phyloP scores from a whole-genome alignment of 2,113 vertebrate genomes.

The Caloenas nicobarica region DNA sequence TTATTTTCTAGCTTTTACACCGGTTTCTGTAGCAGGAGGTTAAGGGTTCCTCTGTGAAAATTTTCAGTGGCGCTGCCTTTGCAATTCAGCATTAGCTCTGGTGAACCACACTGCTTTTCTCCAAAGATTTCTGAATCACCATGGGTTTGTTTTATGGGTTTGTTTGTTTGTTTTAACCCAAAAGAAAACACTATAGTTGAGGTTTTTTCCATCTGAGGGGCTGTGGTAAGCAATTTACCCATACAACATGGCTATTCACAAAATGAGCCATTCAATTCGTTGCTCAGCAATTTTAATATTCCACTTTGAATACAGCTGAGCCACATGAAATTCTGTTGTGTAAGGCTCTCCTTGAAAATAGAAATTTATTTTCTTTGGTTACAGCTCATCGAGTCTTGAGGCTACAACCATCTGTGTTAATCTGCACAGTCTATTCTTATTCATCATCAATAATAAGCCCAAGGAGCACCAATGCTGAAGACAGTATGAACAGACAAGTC shows the following conservation, averaged over 20 bases:
- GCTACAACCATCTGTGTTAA: constrained; percentile 43
- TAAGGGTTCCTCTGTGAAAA: background rate
- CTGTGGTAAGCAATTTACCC: background rate
- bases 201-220: constrained; percentile 17
- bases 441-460: constrained; percentile 39
- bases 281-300: constrained; percentile 42
- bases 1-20: background rate
- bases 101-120: background rate
- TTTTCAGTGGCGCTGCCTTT: background rate
- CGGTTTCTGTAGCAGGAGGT: background rate
- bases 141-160: constrained; percentile 6
- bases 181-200: background rate
- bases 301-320: constrained; percentile 38
- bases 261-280: background rate
- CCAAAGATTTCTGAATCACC: background rate
- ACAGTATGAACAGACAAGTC: background rate
- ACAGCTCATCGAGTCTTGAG: constrained; percentile 48
- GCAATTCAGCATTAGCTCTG: background rate
- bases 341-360: constrained; percentile 31
- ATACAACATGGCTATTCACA: background rate
- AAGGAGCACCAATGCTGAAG: constrained; percentile 32
- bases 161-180: constrained; percentile 33
- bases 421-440: constrained; percentile 32
- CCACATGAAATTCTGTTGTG: constrained; percentile 41
- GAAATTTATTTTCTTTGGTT: constrained; percentile 52